Percentiles rank a stretch among this genome's conserved stretches.
These are phyloP conservation scores for Ceratotherium simum DNA, from an alignment of 2,113 vertebrate species.

Conservation along the genomic window DNA sequence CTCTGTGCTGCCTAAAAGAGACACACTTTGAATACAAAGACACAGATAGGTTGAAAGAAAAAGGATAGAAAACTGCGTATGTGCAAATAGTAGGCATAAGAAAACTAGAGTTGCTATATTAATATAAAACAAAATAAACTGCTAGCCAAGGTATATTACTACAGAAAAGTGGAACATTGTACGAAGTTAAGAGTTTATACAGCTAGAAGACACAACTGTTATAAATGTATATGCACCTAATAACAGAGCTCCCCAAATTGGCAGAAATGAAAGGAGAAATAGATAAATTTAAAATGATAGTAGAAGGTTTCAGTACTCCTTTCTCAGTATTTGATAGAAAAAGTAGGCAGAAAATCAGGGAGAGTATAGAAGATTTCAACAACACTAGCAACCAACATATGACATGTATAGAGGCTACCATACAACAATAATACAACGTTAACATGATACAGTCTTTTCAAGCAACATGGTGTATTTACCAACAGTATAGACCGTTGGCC, in stretches of 20 bases:
- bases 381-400: neutral
- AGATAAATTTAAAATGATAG: neutral
- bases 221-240: neutral
- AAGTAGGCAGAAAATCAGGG: neutral
- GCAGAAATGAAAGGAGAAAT: neutral
- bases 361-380: neutral
- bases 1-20: neutral
- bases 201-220: neutral
- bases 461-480: neutral
- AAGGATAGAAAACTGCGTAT: neutral
- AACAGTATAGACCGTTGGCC: neutral
- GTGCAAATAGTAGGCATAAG: neutral
- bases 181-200: neutral
- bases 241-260: neutral
- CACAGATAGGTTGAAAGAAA: neutral
- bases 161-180: neutral
- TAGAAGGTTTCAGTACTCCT: neutral
- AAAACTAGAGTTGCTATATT: neutral
- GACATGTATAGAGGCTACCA: neutral
- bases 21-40: neutral
- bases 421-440: neutral
- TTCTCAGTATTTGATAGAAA: neutral
- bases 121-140: neutral
- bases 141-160: neutral
- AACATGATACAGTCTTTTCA: neutral